Percentiles rank a stretch among this genome's conserved stretches.
phyloP scores from a whole-genome alignment of 2,113 vertebrate genomes.

The Piliocolobus tephrosceles region DNA sequence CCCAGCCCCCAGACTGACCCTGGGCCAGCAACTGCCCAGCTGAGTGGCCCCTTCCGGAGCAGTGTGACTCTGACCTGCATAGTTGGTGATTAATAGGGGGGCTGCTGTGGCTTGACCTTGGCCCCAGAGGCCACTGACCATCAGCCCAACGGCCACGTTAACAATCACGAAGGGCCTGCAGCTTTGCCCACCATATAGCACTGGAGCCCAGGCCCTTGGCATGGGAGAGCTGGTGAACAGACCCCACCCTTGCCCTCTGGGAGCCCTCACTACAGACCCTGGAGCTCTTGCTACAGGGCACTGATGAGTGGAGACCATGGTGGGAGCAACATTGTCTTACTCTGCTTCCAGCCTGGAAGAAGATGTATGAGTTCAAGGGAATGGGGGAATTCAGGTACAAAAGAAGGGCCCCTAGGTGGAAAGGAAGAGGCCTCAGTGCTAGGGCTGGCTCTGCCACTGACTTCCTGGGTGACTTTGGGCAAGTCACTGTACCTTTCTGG shows the following conservation, averaged over 20 bases:
- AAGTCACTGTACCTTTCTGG: background rate
- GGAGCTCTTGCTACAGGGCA: background rate
- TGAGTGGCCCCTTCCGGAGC: background rate
- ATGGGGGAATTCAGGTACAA: background rate
- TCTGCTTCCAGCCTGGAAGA: background rate
- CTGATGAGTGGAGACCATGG: fast-evolving
- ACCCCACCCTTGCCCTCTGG: background rate
- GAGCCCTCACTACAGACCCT: background rate
- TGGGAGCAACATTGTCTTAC: background rate
- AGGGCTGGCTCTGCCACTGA: background rate
- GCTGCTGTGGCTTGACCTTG: background rate
- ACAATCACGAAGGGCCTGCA: constrained; percentile 20
- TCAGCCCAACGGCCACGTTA: background rate
- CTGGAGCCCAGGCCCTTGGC: background rate
- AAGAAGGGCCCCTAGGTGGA: background rate
- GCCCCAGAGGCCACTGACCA: constrained; percentile 11
- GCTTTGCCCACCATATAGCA: background rate
- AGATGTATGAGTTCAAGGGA: background rate
- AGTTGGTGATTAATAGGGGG: constrained; percentile 47
- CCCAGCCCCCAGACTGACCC: background rate
- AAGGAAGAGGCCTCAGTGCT: background rate
- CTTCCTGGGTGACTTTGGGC: background rate
- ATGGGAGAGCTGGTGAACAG: background rate
- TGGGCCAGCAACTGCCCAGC: background rate
- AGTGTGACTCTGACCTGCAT: background rate